Evolutionary conservation across 2,797 vertebrate species (phyloP).

Genomic region (Acanthopagrus latus): DNA sequence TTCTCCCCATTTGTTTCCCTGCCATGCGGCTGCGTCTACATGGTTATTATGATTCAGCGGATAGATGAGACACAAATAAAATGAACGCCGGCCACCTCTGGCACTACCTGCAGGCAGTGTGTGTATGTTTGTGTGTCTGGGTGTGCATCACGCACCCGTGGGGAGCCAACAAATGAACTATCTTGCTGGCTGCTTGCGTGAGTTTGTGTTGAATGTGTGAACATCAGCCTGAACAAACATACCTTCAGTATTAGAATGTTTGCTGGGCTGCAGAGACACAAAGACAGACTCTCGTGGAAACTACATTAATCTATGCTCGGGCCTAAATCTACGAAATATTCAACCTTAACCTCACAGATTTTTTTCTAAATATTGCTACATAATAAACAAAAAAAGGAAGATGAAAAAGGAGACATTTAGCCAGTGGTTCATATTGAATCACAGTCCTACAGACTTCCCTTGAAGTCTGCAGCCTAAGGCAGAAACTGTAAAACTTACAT

Average conservation of each 20-base stretch:
- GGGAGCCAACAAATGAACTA: conserved; percentile 48
- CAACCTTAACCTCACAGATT: not conserved
- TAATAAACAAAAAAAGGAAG: not conserved
- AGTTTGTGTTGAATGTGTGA: conserved; percentile 36
- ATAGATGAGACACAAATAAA: conserved; percentile 64
- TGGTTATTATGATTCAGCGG: conserved; percentile 56
- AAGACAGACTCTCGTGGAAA: not conserved
- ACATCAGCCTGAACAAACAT: conserved; percentile 24
- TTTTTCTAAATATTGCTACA: conserved; percentile 1
- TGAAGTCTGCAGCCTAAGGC: not conserved
- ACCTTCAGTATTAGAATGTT: conserved; percentile 27
- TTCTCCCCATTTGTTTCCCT: conserved; percentile 54
- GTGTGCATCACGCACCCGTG: conserved; percentile 4
- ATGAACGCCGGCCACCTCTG: conserved; percentile 56
- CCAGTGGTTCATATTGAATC: not conserved
- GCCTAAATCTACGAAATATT: not conserved
- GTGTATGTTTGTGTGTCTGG: conserved; percentile 21
- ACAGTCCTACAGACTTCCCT: not conserved
- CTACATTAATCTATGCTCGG: not conserved
- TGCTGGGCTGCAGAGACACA: conserved; percentile 19
- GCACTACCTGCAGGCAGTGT: conserved; percentile 58
- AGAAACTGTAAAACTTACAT: conserved; percentile 1
- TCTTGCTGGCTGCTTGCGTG: conserved; percentile 16
- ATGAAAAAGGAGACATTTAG: not conserved
- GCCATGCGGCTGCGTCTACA: conserved; percentile 35